Percentiles rank a stretch among this genome's conserved stretches.
Evolutionary conservation across 2,888 invertebrate genomes (phyloP).

Genomic region (Scotopteryx bipunctaria): DNA sequence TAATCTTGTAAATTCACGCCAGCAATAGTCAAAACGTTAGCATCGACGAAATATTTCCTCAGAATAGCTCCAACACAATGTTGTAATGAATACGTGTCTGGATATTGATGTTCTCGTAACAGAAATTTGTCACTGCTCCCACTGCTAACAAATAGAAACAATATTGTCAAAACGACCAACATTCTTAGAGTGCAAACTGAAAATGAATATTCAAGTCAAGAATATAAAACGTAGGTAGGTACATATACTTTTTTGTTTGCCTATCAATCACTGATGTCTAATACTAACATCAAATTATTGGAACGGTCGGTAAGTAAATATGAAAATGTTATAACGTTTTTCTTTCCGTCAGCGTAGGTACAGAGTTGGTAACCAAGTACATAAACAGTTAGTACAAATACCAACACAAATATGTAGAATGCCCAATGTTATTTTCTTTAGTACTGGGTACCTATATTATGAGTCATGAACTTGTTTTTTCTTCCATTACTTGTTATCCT

Average conservation of each 20-base stretch:
- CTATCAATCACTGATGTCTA: constrained; percentile 27
- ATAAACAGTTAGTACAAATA: no score
- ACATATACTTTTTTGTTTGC: constrained; percentile 5
- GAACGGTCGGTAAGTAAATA: constrained; percentile 15
- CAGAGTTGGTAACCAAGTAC: no score
- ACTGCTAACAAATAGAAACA: constrained; percentile 10
- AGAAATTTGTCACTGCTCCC: constrained; percentile 12
- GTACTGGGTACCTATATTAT: neutral
- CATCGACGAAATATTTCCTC: constrained; percentile 32
- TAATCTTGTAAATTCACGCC: constrained; percentile 26
- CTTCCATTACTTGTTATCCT: no score
- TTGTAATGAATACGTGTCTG: neutral
- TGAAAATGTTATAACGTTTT: neutral
- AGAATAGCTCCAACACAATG: constrained; percentile 35
- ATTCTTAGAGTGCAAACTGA: constrained; percentile 24
- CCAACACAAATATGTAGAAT: no score
- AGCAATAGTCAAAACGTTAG: constrained; percentile 31
- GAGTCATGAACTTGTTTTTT: no score
- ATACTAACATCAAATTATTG: constrained; percentile 13
- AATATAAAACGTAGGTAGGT: neutral
- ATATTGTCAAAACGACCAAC: constrained; percentile 28
- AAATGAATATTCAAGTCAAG: constrained; percentile 3
- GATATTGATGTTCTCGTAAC: neutral
- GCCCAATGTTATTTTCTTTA: no score
- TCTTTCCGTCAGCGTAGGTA: no score